Conservation (phyloP, 2,888 invertebrate species). For the Chrysodeixis includens region DNA sequence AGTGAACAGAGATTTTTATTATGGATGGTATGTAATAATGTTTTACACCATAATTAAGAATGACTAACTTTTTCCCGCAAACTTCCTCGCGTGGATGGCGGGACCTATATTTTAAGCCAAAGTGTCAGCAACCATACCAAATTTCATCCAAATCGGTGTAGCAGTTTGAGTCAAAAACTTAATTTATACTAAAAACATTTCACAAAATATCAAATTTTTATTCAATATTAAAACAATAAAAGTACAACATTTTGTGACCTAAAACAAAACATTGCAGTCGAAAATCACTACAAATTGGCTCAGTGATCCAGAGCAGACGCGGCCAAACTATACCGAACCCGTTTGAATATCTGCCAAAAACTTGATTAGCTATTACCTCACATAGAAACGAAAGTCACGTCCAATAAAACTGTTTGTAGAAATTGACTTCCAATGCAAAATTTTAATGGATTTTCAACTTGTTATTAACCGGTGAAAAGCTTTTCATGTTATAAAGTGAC, state of each 20-base stretch:
- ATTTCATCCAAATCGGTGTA: too few species aligned
- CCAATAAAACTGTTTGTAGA: not conserved
- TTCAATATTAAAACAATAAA: conserved; percentile 14
- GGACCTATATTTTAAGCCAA: too few species aligned
- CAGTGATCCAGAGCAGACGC: conserved; percentile 42
- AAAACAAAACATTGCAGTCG: conserved; percentile 33
- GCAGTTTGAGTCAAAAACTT: too few species aligned
- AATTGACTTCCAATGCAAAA: conserved; percentile 3
- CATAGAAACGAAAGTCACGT: conserved; percentile 26
- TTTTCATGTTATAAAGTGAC: not conserved
- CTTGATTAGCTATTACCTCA: conserved; percentile 48
- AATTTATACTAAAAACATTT: too few species aligned
- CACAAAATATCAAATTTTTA: too few species aligned
- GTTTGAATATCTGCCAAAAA: conserved; percentile 55
- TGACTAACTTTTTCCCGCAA: too few species aligned
- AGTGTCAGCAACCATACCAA: too few species aligned
- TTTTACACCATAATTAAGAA: too few species aligned
- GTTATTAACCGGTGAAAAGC: not conserved
- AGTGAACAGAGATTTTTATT: too few species aligned
- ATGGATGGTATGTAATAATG: too few species aligned
- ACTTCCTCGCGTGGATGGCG: too few species aligned
- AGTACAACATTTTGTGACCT: too few species aligned
- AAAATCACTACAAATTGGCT: conserved; percentile 52
- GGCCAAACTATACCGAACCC: conserved; percentile 43
- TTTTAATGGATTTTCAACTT: conserved; percentile 2